These are phyloP conservation scores for Phorcus lineatus DNA, from an alignment of 2,888 invertebrate genomes.

Conservation along the genomic window DNA sequence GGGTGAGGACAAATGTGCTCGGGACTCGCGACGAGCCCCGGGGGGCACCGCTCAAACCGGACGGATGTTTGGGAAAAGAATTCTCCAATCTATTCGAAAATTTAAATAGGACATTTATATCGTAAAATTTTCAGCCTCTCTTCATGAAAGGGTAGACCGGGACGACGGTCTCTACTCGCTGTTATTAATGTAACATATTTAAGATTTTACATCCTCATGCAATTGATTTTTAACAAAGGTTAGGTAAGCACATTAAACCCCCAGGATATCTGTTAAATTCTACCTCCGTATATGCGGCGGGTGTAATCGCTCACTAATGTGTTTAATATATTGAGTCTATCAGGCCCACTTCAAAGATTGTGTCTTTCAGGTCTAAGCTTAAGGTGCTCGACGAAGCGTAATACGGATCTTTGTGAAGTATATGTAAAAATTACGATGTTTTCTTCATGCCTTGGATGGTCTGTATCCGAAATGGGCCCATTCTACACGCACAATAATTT, in stretches of 20 bases:
- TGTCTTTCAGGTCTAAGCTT: background rate
- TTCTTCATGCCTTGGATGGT: background rate
- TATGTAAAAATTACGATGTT: constrained; percentile 1
- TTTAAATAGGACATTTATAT: constrained; percentile 11
- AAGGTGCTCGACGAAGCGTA: constrained; percentile 1
- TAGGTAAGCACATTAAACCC: constrained; percentile 11
- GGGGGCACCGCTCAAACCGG: background rate
- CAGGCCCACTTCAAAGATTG: background rate
- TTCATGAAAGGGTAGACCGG: background rate
- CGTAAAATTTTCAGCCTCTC: background rate
- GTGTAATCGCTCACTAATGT: constrained; percentile 1
- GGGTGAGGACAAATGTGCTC: background rate
- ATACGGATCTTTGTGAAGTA: background rate
- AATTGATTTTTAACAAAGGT: constrained; percentile 10
- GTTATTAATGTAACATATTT: constrained; percentile 5
- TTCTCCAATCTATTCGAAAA: background rate
- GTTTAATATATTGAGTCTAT: background rate
- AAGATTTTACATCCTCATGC: background rate
- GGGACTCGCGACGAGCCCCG: background rate
- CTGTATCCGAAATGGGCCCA: background rate
- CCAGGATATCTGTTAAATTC: background rate
- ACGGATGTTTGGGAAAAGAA: background rate
- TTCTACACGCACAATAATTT: constrained; percentile 11
- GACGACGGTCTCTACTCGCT: background rate
- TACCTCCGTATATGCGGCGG: background rate